Evolutionary conservation across 2,888 invertebrate species (phyloP).

Genomic region (Hipparchia semele): DNA sequence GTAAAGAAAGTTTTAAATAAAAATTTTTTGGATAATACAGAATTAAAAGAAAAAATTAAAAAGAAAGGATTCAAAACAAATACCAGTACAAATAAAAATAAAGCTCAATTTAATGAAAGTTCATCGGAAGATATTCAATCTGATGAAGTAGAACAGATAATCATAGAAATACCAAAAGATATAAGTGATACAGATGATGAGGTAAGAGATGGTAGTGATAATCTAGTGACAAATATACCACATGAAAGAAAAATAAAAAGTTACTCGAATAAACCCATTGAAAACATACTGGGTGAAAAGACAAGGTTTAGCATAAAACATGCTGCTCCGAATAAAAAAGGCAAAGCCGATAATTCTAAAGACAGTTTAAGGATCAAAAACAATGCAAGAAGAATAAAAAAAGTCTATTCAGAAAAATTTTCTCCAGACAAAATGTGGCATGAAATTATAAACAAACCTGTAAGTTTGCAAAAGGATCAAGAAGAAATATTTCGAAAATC

Average conservation of each 20-base stretch:
- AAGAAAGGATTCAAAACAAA: not conserved
- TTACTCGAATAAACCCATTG: constrained; percentile 12
- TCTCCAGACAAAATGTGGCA: constrained; percentile 49
- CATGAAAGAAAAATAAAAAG: not conserved
- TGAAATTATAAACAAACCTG: constrained; percentile 47
- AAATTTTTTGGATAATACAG: not conserved
- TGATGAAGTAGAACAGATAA: constrained; percentile 28
- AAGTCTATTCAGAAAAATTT: constrained; percentile 46
- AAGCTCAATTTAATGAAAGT: constrained; percentile 20
- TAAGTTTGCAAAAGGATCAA: constrained; percentile 40
- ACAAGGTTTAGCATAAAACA: constrained; percentile 32
- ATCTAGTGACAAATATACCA: constrained; percentile 31
- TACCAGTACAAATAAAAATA: constrained; percentile 18
- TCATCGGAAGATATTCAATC: constrained; percentile 22
- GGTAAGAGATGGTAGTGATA: not conserved
- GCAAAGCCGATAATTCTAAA: constrained; percentile 6
- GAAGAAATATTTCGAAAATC: constrained; percentile 8
- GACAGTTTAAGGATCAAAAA: constrained; percentile 9
- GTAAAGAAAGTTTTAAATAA: not conserved
- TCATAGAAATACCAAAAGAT: constrained; percentile 29
- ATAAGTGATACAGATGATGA: not conserved
- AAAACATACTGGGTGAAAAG: constrained; percentile 27
- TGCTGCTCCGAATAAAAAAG: constrained; percentile 11
- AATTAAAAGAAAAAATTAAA: not conserved
- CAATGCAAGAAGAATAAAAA: constrained; percentile 41